Conservation (phyloP, 2,797 vertebrate species). For the Neosilurus mollespiculum region DNA sequence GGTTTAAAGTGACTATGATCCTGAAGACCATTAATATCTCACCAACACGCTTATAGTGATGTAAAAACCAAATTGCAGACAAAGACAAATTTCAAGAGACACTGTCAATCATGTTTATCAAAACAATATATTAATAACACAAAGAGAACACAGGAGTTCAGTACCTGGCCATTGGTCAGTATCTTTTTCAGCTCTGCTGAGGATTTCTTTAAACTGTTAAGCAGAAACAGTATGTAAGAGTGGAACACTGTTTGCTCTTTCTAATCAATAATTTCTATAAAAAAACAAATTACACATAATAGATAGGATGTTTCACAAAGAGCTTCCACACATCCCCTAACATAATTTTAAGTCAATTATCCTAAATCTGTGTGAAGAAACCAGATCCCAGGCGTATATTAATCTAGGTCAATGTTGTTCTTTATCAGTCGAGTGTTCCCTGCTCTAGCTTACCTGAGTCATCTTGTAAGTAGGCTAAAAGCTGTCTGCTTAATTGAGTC, state of each 20-base stretch:
- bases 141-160: constrained; percentile 16
- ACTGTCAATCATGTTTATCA: constrained; percentile 1
- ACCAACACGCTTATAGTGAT: background rate
- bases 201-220: constrained; percentile 88
- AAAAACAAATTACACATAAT: background rate
- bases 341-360: background rate
- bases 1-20: too few relatives aligned
- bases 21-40: background rate
- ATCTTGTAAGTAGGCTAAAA: constrained; percentile 4
- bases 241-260: background rate
- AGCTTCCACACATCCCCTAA: background rate
- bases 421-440: constrained; percentile 1
- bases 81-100: background rate
- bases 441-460: constrained; percentile 10
- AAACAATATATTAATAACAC: background rate
- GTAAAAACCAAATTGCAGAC: background rate
- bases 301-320: constrained; percentile 6
- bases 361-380: background rate
- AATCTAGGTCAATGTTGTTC: constrained; percentile 3
- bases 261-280: too few relatives aligned
- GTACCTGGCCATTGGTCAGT: constrained; percentile 92
- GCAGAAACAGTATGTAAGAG: constrained; percentile 19
- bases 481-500: constrained; percentile 19
- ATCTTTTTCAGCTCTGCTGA: constrained; percentile 98
- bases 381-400: constrained; percentile 12